These are phyloP conservation scores for Valencia hispanica DNA, from an alignment of 2,797 vertebrate species.

Conservation along the genomic window DNA sequence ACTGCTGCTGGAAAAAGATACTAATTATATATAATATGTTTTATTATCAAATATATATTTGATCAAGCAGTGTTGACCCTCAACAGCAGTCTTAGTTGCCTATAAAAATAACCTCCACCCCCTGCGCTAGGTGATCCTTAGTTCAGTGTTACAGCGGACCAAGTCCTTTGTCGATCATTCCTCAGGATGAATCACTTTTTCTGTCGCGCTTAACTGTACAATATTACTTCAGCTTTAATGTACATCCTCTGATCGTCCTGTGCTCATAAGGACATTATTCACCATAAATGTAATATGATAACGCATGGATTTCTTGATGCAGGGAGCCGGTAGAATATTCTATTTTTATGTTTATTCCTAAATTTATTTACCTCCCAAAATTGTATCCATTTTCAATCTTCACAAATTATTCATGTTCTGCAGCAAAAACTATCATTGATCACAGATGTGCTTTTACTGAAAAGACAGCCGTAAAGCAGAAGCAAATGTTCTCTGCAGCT, in stretches of 20 bases:
- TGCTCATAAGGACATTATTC: slow-evolving; percentile 31
- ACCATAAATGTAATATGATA: background rate
- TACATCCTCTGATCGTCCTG: slow-evolving; percentile 15
- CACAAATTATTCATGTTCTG: background rate
- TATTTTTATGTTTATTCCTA: background rate
- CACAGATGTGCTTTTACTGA: slow-evolving; percentile 13
- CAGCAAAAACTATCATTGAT: slow-evolving; percentile 7
- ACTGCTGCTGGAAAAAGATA: background rate
- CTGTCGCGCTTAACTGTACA: background rate
- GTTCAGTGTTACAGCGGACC: background rate
- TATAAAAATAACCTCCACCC: background rate
- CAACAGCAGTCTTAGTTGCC: background rate
- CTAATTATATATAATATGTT: background rate
- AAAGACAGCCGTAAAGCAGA: slow-evolving; percentile 11
- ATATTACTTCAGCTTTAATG: background rate
- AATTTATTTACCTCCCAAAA: background rate
- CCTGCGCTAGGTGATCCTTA: background rate
- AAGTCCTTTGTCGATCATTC: background rate
- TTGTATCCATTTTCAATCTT: slow-evolving; percentile 1
- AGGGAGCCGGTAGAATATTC: background rate
- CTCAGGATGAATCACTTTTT: background rate
- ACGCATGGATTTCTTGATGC: background rate
- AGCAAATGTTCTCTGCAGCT: slow-evolving; percentile 5
- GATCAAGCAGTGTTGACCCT: background rate
- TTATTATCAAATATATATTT: background rate